phyloP scores from a whole-genome alignment of 2,113 vertebrate genomes.

The Glaucomys volans region DNA sequence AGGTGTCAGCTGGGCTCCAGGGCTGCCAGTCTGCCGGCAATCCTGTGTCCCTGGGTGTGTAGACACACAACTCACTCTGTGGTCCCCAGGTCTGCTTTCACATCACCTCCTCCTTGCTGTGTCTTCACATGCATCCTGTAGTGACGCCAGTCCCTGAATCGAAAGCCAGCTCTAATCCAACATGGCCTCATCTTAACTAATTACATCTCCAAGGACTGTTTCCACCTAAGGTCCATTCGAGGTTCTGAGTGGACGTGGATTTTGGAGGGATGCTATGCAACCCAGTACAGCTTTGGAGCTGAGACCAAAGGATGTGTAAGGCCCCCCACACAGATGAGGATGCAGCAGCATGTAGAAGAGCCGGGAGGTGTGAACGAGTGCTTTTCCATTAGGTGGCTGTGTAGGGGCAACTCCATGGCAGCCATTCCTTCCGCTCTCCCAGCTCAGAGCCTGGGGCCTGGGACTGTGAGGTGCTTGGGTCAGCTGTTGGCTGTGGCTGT shows the following conservation, averaged over 20 bases:
- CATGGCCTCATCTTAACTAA: background rate
- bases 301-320: background rate
- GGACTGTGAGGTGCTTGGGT: background rate
- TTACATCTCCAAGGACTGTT: background rate
- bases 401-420: rapidly evolving
- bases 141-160: background rate
- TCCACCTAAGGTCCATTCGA: background rate
- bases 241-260: background rate
- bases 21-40: background rate
- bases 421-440: background rate
- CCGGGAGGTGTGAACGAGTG: too few relatives aligned
- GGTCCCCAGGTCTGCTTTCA: background rate
- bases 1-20: background rate
- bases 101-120: background rate
- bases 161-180: background rate
- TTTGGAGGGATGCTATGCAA: background rate
- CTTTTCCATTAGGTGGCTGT: background rate
- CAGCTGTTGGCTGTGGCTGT: background rate
- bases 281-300: background rate
- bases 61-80: background rate
- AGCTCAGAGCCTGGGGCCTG: background rate
- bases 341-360: background rate
- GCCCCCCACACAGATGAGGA: background rate
- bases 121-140: background rate
- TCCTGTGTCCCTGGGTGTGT: background rate